phyloP scores from a whole-genome alignment of 2,113 vertebrate species.

The Oxygymnocypris stewartii region DNA sequence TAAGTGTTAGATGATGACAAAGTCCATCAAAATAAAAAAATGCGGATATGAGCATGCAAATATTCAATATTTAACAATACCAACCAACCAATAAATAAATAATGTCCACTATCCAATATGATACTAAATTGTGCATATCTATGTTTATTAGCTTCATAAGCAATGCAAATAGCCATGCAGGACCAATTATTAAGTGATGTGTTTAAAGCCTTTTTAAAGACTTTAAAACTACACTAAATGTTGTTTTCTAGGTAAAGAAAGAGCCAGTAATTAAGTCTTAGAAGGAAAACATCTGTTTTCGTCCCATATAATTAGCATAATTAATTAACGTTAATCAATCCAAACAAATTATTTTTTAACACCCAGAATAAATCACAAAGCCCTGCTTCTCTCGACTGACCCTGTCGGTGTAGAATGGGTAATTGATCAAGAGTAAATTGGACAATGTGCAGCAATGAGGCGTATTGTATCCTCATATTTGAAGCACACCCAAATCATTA shows the following conservation, averaged over 20 bases:
- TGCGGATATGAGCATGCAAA: not conserved
- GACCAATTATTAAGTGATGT: not conserved
- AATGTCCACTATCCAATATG: not conserved
- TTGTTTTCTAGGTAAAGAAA: constrained; percentile 78
- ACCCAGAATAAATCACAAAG: constrained; percentile 80
- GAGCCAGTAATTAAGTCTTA: constrained; percentile 79
- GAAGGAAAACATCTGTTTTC: constrained; percentile 84
- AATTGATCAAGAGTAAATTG: constrained; percentile 75
- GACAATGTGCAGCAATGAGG: constrained; percentile 65
- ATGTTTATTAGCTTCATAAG: not conserved
- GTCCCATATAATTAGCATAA: constrained; percentile 82
- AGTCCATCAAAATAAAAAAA: not conserved
- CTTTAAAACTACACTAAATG: constrained; percentile 49
- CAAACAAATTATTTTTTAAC: constrained; percentile 81
- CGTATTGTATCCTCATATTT: constrained; percentile 63
- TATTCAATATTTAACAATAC: not conserved
- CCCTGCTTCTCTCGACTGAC: constrained; percentile 63
- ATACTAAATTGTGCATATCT: not conserved
- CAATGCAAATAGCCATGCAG: not conserved
- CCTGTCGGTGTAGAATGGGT: constrained; percentile 62
- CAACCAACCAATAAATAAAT: not conserved
- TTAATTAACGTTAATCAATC: constrained; percentile 84
- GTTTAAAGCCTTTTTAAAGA: constrained; percentile 26
- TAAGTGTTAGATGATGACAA: not conserved
- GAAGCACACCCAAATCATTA: constrained; percentile 62